These are phyloP conservation scores for Caiman crocodilus DNA, from an alignment of 2,797 vertebrate species.

Conservation along the genomic window DNA sequence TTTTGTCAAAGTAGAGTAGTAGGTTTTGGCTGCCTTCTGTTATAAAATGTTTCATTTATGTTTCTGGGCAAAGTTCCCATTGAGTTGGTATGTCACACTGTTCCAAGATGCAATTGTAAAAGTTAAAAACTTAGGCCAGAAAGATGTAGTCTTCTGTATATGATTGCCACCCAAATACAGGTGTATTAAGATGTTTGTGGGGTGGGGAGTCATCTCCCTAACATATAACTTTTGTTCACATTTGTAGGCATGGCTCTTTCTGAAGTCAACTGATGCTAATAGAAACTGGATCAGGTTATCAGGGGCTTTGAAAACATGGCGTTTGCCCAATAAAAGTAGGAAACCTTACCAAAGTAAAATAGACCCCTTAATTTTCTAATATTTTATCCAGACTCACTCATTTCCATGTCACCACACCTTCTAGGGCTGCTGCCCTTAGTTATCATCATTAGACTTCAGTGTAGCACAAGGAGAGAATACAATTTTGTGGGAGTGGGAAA, in stretches of 20 bases:
- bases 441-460: background rate
- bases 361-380: background rate
- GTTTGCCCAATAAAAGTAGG: background rate
- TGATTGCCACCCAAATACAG: background rate
- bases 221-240: background rate
- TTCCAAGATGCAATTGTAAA: background rate
- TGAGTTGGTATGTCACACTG: background rate
- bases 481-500: background rate
- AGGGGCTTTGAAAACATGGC: background rate
- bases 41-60: background rate
- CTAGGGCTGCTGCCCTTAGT: background rate
- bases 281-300: background rate
- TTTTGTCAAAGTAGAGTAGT: background rate
- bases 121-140: background rate
- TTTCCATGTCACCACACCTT: background rate
- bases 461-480: background rate
- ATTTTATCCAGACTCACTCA: background rate
- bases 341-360: background rate
- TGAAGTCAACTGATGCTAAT: background rate
- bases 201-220: no score
- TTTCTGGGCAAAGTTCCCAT: background rate
- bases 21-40: background rate
- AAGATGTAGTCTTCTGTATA: background rate
- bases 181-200: no score
- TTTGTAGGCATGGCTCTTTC: background rate